Evolutionary conservation across 2,888 invertebrate species (phyloP).

Genomic region (Hoplodrina blanda): DNA sequence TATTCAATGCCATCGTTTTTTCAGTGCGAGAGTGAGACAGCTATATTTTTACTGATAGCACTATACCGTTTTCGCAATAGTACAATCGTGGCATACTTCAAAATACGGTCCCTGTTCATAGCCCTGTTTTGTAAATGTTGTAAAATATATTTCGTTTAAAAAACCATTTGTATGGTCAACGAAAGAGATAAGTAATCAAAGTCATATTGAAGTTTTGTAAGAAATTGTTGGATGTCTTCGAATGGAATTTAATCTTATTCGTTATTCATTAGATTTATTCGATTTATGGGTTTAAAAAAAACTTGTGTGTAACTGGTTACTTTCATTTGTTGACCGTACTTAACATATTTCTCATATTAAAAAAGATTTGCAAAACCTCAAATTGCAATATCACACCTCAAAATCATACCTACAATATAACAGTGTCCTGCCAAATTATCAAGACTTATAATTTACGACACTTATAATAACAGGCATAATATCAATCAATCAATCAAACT

Average conservation of each 20-base stretch:
- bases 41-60: background rate
- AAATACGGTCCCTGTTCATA: background rate
- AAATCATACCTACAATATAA: too few species aligned
- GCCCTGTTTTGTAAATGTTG: conserved; percentile 30
- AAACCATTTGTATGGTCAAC: background rate
- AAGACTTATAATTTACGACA: background rate
- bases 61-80: background rate
- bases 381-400: too few species aligned
- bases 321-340: too few species aligned
- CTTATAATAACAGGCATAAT: conserved; percentile 15
- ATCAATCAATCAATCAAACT: conserved; percentile 16
- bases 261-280: too few species aligned
- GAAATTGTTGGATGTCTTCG: too few species aligned
- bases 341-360: too few species aligned
- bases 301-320: too few species aligned
- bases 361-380: too few species aligned
- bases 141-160: background rate
- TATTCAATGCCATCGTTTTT: background rate
- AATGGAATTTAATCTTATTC: too few species aligned
- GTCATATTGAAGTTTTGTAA: too few species aligned
- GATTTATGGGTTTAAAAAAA: too few species aligned
- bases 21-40: background rate
- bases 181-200: background rate
- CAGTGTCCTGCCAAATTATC: background rate
- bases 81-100: background rate